phyloP scores from a whole-genome alignment of 2,797 vertebrate genomes.

The Poliocrania exsul region DNA sequence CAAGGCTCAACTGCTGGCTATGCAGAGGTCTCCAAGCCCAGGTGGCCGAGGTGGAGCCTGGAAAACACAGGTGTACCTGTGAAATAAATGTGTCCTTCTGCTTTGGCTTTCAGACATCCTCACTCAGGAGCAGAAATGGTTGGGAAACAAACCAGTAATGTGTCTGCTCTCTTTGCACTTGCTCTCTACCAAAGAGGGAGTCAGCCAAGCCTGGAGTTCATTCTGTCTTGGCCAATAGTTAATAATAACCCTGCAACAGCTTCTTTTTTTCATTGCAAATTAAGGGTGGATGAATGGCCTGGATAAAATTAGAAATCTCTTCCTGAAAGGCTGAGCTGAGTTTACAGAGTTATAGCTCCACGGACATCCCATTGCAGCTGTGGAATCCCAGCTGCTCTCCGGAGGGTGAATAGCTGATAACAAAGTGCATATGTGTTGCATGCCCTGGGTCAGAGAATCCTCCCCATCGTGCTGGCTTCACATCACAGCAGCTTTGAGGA shows the following conservation, averaged over 20 bases:
- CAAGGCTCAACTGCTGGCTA: not conserved
- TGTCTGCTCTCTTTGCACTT: constrained; percentile 16
- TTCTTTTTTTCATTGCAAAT: not conserved
- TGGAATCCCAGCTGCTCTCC: not conserved
- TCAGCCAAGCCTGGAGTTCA: constrained; percentile 49
- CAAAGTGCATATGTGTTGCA: not conserved
- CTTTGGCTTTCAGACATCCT: not conserved
- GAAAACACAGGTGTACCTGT: not conserved
- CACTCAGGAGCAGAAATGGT: not conserved
- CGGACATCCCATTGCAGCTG: not conserved
- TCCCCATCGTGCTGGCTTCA: fast-evolving
- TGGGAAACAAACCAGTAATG: constrained; percentile 2
- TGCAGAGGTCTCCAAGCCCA: not conserved
- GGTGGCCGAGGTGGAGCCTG: not conserved
- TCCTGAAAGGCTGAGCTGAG: constrained; percentile 30
- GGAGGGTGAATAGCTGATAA: not conserved
- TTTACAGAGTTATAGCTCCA: not conserved
- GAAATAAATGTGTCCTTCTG: not conserved
- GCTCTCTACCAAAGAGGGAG: constrained; percentile 2
- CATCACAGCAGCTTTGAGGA: not conserved
- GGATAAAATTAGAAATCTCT: constrained; percentile 55
- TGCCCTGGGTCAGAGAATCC: not conserved
- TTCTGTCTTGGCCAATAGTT: constrained; percentile 51
- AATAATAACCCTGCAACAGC: constrained; percentile 49
- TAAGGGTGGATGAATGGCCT: constrained; percentile 32